Percentiles rank a stretch among this genome's conserved stretches.
Evolutionary conservation across 1,140 invertebrate species (phyloP).

Genomic region (Eulimnadia texana): DNA sequence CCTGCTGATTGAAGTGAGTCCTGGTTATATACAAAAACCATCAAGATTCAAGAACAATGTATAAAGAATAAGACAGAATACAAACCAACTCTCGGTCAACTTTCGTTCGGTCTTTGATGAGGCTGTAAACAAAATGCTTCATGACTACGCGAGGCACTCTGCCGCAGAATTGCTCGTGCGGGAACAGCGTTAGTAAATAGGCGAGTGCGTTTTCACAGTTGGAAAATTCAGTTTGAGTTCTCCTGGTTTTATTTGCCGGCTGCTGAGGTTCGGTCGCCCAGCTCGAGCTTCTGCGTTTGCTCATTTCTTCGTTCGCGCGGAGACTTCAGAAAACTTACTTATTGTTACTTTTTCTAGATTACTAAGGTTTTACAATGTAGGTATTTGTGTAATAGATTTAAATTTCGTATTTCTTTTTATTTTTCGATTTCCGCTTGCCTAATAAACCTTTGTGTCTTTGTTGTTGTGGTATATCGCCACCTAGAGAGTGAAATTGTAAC

Average conservation of each 20-base stretch:
- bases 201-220: not conserved
- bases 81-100: slow-evolving; percentile 11
- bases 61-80: too few relatives aligned
- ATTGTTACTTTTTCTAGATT: too few relatives aligned
- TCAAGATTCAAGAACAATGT: not conserved
- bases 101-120: slow-evolving; percentile 6
- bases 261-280: not conserved
- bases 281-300: not conserved
- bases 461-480: too few relatives aligned
- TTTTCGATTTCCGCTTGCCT: too few relatives aligned
- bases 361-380: too few relatives aligned
- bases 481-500: too few relatives aligned
- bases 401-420: too few relatives aligned
- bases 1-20: slow-evolving; percentile 1
- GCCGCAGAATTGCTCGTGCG: slow-evolving; percentile 4
- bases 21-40: not conserved
- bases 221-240: not conserved
- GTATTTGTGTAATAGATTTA: too few relatives aligned
- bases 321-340: too few relatives aligned
- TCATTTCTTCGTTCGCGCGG: not conserved
- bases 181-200: not conserved
- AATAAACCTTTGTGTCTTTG: too few relatives aligned
- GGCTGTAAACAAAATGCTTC: slow-evolving; percentile 12
- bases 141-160: slow-evolving; percentile 8
- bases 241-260: not conserved